phyloP scores from a whole-genome alignment of 2,888 invertebrate genomes.

The Rutpela maculata region DNA sequence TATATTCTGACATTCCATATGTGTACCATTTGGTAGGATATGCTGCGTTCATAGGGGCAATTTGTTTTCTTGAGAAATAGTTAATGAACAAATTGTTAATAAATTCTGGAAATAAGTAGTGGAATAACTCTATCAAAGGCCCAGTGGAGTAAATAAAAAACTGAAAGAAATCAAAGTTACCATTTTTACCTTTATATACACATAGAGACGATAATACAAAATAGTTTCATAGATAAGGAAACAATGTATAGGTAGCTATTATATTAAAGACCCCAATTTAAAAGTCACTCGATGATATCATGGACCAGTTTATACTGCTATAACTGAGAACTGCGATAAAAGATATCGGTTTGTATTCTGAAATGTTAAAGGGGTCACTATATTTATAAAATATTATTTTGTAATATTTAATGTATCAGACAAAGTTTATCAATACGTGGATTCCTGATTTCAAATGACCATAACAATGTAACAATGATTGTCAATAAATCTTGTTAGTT shows the following conservation, averaged over 20 bases:
- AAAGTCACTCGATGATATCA: constrained; percentile 17
- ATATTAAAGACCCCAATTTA: neutral
- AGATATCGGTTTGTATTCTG: constrained; percentile 9
- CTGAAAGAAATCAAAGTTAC: neutral
- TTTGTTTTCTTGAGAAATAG: too few relatives aligned
- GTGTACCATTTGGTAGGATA: too few relatives aligned
- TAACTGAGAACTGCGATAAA: constrained; percentile 2
- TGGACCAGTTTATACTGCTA: constrained; percentile 22
- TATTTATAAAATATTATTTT: constrained; percentile 26
- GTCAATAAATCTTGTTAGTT: neutral
- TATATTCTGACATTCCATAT: too few relatives aligned
- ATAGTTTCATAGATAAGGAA: neutral
- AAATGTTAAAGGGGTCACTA: constrained; percentile 26
- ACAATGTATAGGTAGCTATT: neutral
- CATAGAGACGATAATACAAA: neutral
- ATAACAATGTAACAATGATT: constrained; percentile 15
- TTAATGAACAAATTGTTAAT: too few relatives aligned
- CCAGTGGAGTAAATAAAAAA: too few relatives aligned
- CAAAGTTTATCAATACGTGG: constrained; percentile 29
- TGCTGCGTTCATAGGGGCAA: too few relatives aligned
- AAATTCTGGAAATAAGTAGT: too few relatives aligned
- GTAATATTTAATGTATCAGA: constrained; percentile 29
- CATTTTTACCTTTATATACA: neutral
- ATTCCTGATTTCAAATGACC: constrained; percentile 16
- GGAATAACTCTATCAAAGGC: too few relatives aligned